Conservation (phyloP, 2,797 vertebrate species). For the Alauda arvensis region DNA sequence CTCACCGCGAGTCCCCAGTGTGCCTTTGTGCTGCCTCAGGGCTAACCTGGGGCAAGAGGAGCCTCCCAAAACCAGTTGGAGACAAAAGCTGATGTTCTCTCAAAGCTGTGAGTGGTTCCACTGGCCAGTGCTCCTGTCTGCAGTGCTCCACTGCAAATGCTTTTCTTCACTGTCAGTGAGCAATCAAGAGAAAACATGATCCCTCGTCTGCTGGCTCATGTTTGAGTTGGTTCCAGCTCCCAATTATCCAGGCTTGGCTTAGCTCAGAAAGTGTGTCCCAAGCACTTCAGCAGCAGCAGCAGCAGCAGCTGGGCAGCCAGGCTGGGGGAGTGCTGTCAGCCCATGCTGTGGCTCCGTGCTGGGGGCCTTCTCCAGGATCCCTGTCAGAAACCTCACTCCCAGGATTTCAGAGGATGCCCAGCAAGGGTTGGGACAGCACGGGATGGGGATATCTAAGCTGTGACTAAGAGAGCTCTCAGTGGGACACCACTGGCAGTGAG, state of each 20-base stretch:
- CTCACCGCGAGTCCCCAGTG: neutral
- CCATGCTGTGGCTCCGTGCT: rapidly evolving
- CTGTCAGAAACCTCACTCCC: neutral
- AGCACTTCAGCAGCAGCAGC: neutral
- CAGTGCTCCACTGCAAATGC: neutral
- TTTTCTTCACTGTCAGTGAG: neutral
- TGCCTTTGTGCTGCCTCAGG: neutral
- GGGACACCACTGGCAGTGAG: rapidly evolving
- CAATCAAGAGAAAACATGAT: neutral
- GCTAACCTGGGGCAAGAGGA: neutral
- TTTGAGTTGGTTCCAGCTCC: slow-evolving; percentile 30
- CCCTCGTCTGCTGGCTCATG: neutral
- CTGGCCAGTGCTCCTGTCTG: neutral
- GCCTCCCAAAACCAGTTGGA: neutral
- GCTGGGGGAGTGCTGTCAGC: neutral
- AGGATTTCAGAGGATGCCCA: neutral
- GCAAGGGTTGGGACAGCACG: neutral
- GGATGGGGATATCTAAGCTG: rapidly evolving
- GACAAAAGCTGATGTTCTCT: neutral
- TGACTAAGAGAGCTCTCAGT: neutral
- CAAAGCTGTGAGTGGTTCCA: neutral
- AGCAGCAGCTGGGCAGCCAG: neutral
- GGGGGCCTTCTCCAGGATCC: neutral
- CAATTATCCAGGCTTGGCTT: slow-evolving; percentile 25
- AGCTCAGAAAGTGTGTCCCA: neutral